phyloP scores from a whole-genome alignment of 2,797 vertebrate genomes.

The Todus mexicanus region DNA sequence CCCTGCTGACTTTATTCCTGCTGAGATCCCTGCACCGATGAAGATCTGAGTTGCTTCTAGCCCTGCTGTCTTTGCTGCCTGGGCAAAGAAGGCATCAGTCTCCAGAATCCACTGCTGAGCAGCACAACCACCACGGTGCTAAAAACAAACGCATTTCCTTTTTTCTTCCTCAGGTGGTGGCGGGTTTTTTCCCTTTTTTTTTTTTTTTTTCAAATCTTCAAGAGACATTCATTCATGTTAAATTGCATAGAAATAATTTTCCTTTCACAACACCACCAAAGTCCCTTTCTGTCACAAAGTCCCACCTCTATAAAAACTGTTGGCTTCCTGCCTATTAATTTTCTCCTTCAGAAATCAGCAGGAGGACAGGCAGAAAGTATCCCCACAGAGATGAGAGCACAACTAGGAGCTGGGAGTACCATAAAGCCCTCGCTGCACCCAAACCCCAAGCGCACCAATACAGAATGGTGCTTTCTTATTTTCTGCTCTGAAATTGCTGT shows the following conservation, averaged over 20 bases:
- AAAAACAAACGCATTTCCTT: neutral
- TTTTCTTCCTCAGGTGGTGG: neutral
- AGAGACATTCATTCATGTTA: conserved; percentile 36
- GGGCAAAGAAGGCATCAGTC: neutral
- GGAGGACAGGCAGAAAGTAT: neutral
- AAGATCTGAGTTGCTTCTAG: neutral
- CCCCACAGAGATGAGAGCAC: neutral
- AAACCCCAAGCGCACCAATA: neutral
- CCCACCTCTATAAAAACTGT: neutral
- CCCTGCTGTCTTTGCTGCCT: neutral
- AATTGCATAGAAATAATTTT: conserved; percentile 57
- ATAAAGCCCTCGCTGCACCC: neutral
- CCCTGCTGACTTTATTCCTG: neutral
- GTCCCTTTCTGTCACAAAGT: neutral
- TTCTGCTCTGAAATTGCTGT: neutral
- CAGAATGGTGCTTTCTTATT: accelerated
- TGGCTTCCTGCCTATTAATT: conserved; percentile 51
- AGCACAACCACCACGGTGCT: neutral
- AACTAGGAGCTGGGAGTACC: neutral
- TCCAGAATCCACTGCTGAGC: neutral
- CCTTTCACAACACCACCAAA: neutral
- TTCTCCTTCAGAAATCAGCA: conserved; percentile 38
- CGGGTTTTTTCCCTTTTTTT: neutral
- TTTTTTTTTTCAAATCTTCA: neutral
- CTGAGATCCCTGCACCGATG: neutral